Conservation (phyloP, 2,797 vertebrate genomes). For the Philypnodon macrostomus region DNA sequence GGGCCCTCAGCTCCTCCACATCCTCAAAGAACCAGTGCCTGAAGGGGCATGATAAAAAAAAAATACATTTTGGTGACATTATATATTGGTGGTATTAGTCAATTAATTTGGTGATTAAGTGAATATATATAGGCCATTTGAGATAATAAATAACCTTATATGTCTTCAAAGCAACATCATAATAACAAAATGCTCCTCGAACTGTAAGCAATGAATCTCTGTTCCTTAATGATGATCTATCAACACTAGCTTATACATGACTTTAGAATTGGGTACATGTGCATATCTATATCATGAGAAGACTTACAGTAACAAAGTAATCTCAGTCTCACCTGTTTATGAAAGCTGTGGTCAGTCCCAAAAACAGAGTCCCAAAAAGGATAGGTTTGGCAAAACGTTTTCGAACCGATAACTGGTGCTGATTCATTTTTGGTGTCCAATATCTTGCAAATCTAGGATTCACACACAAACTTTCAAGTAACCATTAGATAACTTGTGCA, state of each 20-base stretch:
- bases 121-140: too few species aligned
- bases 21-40: constrained; percentile 76
- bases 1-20: constrained; percentile 61
- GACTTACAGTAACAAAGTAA: neutral
- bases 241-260: neutral
- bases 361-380: constrained; percentile 67
- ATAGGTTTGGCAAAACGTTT: constrained; percentile 74
- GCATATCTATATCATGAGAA: too few species aligned
- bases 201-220: too few species aligned
- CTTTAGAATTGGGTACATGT: neutral
- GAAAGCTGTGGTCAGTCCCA: constrained; percentile 68
- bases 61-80: too few species aligned
- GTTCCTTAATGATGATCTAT: neutral
- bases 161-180: too few species aligned
- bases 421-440: constrained; percentile 53
- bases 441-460: neutral
- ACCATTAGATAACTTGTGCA: neutral
- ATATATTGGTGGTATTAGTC: too few species aligned
- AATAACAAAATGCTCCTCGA: too few species aligned
- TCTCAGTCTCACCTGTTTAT: constrained; percentile 60
- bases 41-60: too few species aligned
- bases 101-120: too few species aligned
- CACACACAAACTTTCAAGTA: constrained; percentile 21
- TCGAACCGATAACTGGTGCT: constrained; percentile 48
- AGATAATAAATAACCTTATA: too few species aligned